Evolutionary conservation across 2,888 invertebrate genomes (phyloP).

Genomic region (Cephalotes varians): DNA sequence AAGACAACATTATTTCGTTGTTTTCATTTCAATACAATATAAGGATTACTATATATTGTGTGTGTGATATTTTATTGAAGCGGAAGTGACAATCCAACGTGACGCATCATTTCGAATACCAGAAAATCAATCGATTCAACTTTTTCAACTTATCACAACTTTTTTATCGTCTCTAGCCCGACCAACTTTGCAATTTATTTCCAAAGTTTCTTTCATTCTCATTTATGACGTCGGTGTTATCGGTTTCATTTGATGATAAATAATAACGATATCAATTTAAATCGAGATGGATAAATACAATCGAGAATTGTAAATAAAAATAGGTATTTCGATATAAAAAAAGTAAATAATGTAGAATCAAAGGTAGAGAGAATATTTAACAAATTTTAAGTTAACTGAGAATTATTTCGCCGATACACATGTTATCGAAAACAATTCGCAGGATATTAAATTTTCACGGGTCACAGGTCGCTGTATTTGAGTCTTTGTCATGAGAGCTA

Average conservation of each 20-base stretch:
- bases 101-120: background rate
- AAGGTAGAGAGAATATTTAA: background rate
- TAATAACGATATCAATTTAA: background rate
- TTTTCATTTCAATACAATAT: background rate
- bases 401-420: background rate
- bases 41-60: background rate
- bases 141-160: conserved; percentile 9
- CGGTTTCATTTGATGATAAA: background rate
- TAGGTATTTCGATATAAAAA: background rate
- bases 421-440: background rate
- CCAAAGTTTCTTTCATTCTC: conserved; percentile 5
- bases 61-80: background rate
- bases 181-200: conserved; percentile 35
- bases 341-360: background rate
- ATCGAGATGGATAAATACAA: background rate
- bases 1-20: background rate
- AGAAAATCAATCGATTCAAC: background rate
- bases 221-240: conserved; percentile 12
- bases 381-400: background rate
- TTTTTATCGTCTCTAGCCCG: background rate
- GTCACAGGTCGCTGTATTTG: background rate
- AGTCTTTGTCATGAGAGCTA: conserved; percentile 24
- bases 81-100: background rate
- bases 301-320: background rate
- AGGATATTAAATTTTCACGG: conserved; percentile 23